Base-by-base conservation (phyloP, 2,113 vertebrate species). In the Cygnus atratus region DNA sequence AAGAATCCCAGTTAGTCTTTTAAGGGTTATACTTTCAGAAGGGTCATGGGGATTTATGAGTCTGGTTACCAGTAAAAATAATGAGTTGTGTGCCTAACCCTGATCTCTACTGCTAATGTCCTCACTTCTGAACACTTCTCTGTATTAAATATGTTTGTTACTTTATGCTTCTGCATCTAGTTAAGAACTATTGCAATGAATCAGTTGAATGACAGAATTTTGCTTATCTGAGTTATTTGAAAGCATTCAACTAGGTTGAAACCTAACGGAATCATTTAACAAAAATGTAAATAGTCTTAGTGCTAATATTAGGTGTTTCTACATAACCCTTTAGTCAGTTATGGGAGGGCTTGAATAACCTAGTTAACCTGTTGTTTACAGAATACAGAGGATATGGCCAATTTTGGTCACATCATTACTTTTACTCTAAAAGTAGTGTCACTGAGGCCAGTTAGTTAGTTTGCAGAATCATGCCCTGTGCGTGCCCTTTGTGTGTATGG, bases 41-140 rank as follows among this genome's bases (percentile, higher is more conserved):
- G 54, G 61, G 44, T 68, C 37, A 4, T 28, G 35, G 63, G 77
- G 83, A 96, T 96, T 93, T 94, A 87, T 89, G 75, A 91, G 74
- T 72, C 66, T 68, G 15, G 31, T 71, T 97, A 93, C 83, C 92
- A 72, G 93, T 94, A 94, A 95, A 87, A 94, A 87, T 96, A 92
- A 93, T 87, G 92, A 92, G 68, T 91, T 75, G 25, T 58, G 7
- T 74, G 61, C 54, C 59, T 78, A 63, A 41, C 66, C 73, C 90
- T 76, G 82, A 79, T 93, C 88, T 54, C 35, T 82, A 6, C 78
- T 57, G 52, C 72, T 68, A 12, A 75, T 57, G 75, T 88, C 41
- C 73, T 85, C 43, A 11, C 73, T 88, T 79, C 63, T 89, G 48
- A 85, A 93, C 81, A 55, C 74, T 61, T 58, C 35, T 52, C 44